Evolutionary conservation across 2,113 vertebrate genomes (phyloP).

Genomic region (Larimichthys crocea): DNA sequence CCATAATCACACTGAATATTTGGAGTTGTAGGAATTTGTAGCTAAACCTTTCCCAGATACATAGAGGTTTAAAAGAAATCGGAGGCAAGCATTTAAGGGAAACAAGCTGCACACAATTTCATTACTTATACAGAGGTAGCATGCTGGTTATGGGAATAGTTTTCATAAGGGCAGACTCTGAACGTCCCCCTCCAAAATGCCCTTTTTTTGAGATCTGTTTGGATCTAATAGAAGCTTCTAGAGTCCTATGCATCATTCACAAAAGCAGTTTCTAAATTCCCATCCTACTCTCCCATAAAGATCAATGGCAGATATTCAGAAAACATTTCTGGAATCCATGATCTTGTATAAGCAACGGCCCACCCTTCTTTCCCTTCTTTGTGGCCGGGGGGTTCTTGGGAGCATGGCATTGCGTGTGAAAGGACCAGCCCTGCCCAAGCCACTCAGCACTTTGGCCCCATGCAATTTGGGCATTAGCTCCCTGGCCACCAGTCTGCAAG

Average conservation of each 20-base stretch:
- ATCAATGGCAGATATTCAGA: constrained; percentile 72
- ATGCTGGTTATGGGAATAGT: constrained; percentile 19
- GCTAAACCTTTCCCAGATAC: not conserved
- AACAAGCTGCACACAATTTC: constrained; percentile 6
- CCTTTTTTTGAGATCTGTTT: constrained; percentile 40
- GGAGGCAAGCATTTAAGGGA: not conserved
- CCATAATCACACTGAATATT: not conserved
- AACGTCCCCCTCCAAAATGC: constrained; percentile 25
- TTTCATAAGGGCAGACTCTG: constrained; percentile 22
- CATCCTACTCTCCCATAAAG: constrained; percentile 73
- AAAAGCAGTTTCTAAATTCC: constrained; percentile 43
- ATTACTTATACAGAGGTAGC: not conserved
- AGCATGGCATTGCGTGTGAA: constrained; percentile 83
- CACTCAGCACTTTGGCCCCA: constrained; percentile 71
- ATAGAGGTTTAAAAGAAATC: not conserved
- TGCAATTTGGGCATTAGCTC: constrained; percentile 72
- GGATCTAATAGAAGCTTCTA: constrained; percentile 19
- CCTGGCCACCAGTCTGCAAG: constrained; percentile 73
- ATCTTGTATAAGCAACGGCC: constrained; percentile 64
- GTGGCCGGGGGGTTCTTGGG: constrained; percentile 61
- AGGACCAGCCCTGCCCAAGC: constrained; percentile 73
- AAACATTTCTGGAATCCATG: constrained; percentile 64
- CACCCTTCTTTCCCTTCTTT: constrained; percentile 57
- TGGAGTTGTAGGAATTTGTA: not conserved
- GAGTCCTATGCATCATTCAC: constrained; percentile 26